These are phyloP conservation scores for Sminthopsis crassicaudata DNA, from an alignment of 2,113 vertebrate species.

Conservation along the genomic window DNA sequence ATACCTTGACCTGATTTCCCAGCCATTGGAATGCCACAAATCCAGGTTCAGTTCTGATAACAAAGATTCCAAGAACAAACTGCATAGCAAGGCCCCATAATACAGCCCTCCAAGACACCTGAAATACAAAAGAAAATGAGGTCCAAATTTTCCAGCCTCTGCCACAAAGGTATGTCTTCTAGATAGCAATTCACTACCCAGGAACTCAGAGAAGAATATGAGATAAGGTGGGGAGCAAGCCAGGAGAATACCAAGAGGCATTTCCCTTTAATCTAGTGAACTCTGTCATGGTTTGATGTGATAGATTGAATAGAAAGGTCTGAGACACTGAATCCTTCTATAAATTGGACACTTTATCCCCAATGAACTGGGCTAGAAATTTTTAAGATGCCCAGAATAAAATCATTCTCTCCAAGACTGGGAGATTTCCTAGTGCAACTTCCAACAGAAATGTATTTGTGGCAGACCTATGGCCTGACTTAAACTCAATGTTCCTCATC, in stretches of 20 bases:
- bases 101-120: slow-evolving; percentile 93
- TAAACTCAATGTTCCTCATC: background rate
- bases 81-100: slow-evolving; percentile 94
- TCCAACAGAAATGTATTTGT: background rate
- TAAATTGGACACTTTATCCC: background rate
- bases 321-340: background rate
- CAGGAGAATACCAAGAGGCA: background rate
- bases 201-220: background rate
- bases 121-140: slow-evolving; percentile 7
- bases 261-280: background rate
- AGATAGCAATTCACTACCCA: background rate
- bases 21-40: slow-evolving; percentile 92
- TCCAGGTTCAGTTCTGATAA: slow-evolving; percentile 94
- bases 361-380: background rate
- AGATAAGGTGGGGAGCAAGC: background rate
- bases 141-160: background rate
- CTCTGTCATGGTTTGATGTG: background rate
- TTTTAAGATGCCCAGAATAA: background rate
- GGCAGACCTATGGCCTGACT: background rate
- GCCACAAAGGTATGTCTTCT: background rate
- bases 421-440: background rate
- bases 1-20: slow-evolving; percentile 93
- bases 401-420: background rate
- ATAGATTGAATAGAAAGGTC: background rate
- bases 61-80: slow-evolving; percentile 91